A percentile compares a stretch with the other conserved stretches of the same genome.
Conservation (phyloP, 2,888 invertebrate genomes). For the Clepsis dumicolana region DNA sequence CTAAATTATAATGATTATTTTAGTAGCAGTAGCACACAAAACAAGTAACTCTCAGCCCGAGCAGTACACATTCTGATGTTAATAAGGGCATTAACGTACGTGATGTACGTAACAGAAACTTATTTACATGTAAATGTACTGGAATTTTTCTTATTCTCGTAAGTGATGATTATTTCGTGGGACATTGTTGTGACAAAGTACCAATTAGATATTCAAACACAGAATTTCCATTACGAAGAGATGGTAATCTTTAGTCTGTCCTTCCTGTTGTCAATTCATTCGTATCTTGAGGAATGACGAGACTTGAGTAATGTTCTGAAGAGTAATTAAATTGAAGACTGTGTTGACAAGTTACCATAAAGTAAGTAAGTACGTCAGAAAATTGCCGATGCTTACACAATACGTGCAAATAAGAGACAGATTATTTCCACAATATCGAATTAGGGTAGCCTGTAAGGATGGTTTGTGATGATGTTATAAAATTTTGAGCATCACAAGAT, state of each 20-base stretch:
- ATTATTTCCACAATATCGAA: background rate
- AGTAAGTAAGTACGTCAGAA: background rate
- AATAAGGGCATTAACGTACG: constrained; percentile 40
- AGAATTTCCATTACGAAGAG: constrained; percentile 33
- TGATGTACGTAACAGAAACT: constrained; percentile 35
- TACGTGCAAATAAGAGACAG: background rate
- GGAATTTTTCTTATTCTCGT: constrained; percentile 34
- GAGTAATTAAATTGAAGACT: constrained; percentile 22
- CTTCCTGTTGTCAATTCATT: background rate
- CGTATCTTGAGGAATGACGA: constrained; percentile 7
- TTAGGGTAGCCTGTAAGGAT: too few species aligned
- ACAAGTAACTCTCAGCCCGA: constrained; percentile 18
- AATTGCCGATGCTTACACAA: constrained; percentile 3
- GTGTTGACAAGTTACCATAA: constrained; percentile 21
- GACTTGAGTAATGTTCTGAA: constrained; percentile 5
- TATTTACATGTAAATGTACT: constrained; percentile 33
- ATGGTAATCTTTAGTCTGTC: constrained; percentile 22
- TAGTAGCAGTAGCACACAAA: constrained; percentile 35
- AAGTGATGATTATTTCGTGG: constrained; percentile 31
- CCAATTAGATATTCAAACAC: constrained; percentile 37
- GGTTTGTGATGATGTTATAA: background rate
- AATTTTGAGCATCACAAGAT: background rate
- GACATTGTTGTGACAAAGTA: constrained; percentile 33
- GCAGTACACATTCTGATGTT: constrained; percentile 38
- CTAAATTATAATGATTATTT: constrained; percentile 39